Conservation (phyloP, 2,113 vertebrate genomes). For the Anhinga anhinga region DNA sequence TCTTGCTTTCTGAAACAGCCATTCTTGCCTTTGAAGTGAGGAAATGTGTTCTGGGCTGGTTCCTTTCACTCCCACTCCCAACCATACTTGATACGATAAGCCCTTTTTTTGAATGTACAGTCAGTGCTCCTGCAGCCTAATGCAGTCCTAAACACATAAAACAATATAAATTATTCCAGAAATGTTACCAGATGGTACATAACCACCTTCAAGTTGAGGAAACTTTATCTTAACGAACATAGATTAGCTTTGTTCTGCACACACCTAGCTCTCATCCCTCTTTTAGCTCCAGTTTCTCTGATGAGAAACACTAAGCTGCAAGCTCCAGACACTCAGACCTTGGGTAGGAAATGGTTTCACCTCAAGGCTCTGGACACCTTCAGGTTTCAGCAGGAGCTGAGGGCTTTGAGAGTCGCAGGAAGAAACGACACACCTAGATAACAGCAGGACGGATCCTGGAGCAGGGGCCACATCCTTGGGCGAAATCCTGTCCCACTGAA, state of each 20-base stretch:
- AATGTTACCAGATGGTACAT: not conserved
- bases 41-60: slow-evolving; percentile 2
- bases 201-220: not conserved
- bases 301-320: not conserved
- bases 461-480: not conserved
- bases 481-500: slow-evolving; percentile 34
- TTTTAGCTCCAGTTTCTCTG: not conserved
- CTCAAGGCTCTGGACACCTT: not conserved
- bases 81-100: not conserved
- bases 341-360: not conserved
- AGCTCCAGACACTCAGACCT: rapidly evolving
- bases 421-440: not conserved
- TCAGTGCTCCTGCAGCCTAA: not conserved
- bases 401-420: not conserved
- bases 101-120: not conserved
- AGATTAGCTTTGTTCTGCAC: not conserved
- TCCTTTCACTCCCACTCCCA: not conserved
- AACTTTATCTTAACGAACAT: not conserved
- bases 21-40: slow-evolving; percentile 38
- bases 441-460: not conserved
- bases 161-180: not conserved
- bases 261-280: not conserved
- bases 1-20: not conserved
- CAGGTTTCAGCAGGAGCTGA: not conserved
- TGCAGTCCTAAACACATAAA: not conserved